Evolutionary conservation across 2,888 invertebrate species (phyloP).

Genomic region (Meandrusa payeni): DNA sequence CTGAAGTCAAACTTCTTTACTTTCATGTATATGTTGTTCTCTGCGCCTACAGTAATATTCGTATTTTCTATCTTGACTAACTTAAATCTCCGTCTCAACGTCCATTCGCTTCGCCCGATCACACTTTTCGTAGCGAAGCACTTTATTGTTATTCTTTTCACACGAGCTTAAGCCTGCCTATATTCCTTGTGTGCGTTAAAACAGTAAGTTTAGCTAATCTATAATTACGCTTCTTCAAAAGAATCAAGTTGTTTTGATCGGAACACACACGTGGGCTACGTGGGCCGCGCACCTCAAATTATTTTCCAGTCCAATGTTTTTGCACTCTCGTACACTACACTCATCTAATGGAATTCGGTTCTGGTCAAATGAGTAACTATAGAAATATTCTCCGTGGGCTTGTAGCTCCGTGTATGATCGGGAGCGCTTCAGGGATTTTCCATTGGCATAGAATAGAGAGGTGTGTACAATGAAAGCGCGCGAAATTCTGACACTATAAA

Average conservation of each 20-base stretch:
- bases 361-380: constrained; percentile 66
- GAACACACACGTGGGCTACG: constrained; percentile 35
- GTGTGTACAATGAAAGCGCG: not conserved
- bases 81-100: no score
- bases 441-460: constrained; percentile 28
- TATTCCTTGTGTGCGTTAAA: not conserved
- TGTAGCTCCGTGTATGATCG: constrained; percentile 33
- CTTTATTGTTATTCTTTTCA: no score
- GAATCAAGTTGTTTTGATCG: constrained; percentile 49
- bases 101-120: no score
- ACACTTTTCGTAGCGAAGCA: no score
- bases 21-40: no score
- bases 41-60: no score
- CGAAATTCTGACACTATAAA: not conserved
- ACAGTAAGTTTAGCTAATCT: constrained; percentile 14
- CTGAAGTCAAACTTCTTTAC: no score
- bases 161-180: no score
- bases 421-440: constrained; percentile 32
- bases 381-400: constrained; percentile 45
- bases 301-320: constrained; percentile 53
- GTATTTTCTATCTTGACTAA: no score
- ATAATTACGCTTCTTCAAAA: constrained; percentile 36
- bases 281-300: constrained; percentile 34
- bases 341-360: constrained; percentile 53
- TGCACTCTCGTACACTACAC: no score